These are phyloP conservation scores for Esox masquinongy DNA, from an alignment of 2,797 vertebrate species.

Conservation along the genomic window DNA sequence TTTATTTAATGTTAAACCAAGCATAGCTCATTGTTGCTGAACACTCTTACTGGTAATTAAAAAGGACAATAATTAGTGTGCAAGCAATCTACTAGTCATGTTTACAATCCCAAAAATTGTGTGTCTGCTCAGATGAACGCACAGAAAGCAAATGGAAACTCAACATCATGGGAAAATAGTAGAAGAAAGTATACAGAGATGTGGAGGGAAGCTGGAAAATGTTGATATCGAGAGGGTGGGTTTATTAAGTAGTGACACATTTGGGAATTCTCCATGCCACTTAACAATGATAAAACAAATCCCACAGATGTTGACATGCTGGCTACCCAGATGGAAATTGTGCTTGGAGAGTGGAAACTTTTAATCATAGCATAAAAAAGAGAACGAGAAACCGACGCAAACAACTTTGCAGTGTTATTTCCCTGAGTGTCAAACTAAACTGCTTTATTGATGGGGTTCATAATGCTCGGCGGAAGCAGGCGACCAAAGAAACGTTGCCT, in stretches of 20 bases:
- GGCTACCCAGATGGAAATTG: conserved; percentile 54
- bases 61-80: conserved; percentile 71
- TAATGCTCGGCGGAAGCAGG: too few relatives aligned
- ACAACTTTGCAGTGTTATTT: background rate
- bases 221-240: conserved; percentile 6
- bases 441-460: too few relatives aligned
- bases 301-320: conserved; percentile 56
- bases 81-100: conserved; percentile 18
- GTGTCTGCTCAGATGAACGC: conserved; percentile 19
- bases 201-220: background rate
- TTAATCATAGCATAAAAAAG: conserved; percentile 40
- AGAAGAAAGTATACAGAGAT: conserved; percentile 6
- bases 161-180: background rate
- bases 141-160: conserved; percentile 11
- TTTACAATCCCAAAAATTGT: conserved; percentile 13
- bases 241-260: conserved; percentile 9
- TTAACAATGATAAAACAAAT: conserved; percentile 24
- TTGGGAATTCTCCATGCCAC: conserved; percentile 29
- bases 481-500: too few relatives aligned
- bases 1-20: conserved; percentile 68
- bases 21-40: conserved; percentile 37
- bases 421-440: too few relatives aligned
- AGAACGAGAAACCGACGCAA: background rate
- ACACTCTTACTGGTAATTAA: conserved; percentile 66
- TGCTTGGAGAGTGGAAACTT: conserved; percentile 51